Evolutionary conservation across 2,797 vertebrate species (phyloP).

Genomic region (Serranus cabrilla): DNA sequence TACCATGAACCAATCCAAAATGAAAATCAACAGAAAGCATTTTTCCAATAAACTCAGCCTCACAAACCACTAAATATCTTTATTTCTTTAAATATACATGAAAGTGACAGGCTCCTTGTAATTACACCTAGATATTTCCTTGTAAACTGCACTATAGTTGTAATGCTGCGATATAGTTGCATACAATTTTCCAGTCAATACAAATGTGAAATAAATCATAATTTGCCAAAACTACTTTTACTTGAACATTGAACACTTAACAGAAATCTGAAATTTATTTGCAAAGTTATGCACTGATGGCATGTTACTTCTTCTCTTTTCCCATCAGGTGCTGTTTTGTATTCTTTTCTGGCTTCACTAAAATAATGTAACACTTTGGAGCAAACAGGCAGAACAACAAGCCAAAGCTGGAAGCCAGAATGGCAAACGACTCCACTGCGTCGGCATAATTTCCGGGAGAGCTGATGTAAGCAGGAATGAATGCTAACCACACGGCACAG

Average conservation of each 20-base stretch:
- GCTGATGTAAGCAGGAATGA: conserved; percentile 86
- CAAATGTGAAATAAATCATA: neutral
- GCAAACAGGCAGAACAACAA: conserved; percentile 82
- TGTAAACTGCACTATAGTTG: neutral
- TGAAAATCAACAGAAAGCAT: neutral
- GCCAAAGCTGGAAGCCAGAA: conserved; percentile 84
- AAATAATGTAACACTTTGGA: conserved; percentile 84
- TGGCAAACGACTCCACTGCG: conserved; percentile 86
- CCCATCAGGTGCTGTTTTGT: conserved; percentile 83
- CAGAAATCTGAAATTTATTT: neutral
- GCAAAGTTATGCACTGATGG: neutral
- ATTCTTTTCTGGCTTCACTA: conserved; percentile 83
- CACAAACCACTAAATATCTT: neutral
- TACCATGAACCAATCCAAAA: neutral
- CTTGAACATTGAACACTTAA: neutral
- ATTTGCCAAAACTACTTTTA: neutral
- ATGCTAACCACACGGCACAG: conserved; percentile 86
- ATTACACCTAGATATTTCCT: neutral
- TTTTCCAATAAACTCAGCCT: neutral
- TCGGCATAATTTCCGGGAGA: conserved; percentile 84
- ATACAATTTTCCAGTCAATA: neutral
- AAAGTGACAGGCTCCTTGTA: neutral
- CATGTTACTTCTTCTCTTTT: conserved; percentile 61
- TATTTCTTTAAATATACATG: conserved; percentile 3
- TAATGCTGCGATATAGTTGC: neutral